Evolutionary conservation across 2,797 vertebrate species (phyloP), one percentile per base, ranked within the genome.

Genomic region (Cyclura pinguis): DNA sequence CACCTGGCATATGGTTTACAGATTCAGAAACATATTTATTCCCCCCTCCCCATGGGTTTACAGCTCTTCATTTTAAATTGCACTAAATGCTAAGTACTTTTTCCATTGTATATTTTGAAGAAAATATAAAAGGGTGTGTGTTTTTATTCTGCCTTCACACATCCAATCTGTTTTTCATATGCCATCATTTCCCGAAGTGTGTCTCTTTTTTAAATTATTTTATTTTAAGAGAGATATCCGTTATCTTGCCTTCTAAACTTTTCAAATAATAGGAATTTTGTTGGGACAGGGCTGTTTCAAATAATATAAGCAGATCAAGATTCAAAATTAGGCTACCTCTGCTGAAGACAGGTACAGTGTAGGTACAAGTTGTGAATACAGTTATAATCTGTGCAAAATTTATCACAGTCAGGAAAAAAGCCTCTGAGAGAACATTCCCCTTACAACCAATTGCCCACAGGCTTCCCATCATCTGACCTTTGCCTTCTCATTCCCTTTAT

Each of bases 351-450:
- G 59, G 59, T 22, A 62, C 20, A 62, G 24, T 22, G 59, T 14
- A 78, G 59, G 6, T 83, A 47, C 88, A 94, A 95, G 47, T 0
- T 0, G 62, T 89, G 91, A 94, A 81, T 50, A 67, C 62, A 87
- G 82, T 94, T 93, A 85, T 86, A 91, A 64, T 27, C 91, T 85
- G 64, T 76, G 32, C 18, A 94, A 76, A 95, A 94, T 90, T 92
- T 80, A 80, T 32, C 6, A 20, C 38, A 85, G 90, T 89, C 74
- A 89, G 38, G 18, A 73, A 85, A 86, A 93, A 35, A 90, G 7
- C 4, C 55, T 92, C 74, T 18, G 89, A 89, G 88, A 87, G 86
- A 94, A 91, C 86, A 95, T 93, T 88, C 91, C 57, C 10, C 35
- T 92, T 77, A 76, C 76, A 89, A 59, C 52, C 89, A 74, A 93